Evolutionary conservation across 1,140 invertebrate genomes (phyloP).

Genomic region (Trichonephila clavipes): DNA sequence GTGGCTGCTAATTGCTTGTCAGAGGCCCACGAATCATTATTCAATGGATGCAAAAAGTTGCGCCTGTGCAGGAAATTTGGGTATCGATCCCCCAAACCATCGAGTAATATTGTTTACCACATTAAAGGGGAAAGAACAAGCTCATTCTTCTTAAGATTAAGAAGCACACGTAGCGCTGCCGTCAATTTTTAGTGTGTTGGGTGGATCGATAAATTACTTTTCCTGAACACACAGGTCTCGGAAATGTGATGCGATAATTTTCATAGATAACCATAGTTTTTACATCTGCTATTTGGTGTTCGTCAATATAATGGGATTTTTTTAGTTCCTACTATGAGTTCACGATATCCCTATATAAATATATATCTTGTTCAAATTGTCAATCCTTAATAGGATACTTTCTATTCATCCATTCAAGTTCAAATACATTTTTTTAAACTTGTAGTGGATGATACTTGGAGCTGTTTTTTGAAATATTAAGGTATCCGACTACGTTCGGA

Average conservation of each 20-base stretch:
- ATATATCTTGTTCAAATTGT: no score
- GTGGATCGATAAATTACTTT: background rate
- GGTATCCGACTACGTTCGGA: no score
- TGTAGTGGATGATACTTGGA: no score
- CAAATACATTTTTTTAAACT: no score
- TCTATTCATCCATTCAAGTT: no score
- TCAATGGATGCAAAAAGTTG: background rate
- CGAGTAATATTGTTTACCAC: background rate
- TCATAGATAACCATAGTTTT: background rate
- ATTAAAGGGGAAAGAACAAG: background rate
- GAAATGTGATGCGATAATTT: background rate
- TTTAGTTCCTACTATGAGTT: no score
- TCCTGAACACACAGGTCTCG: background rate
- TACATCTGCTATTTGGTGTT: background rate
- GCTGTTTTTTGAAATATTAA: no score
- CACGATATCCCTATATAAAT: no score
- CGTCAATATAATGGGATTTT: no score
- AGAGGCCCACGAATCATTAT: background rate
- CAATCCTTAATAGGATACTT: no score
- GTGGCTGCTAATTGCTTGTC: slow-evolving; percentile 25
- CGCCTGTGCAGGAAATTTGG: background rate
- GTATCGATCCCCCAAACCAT: background rate
- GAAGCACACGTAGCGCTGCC: background rate
- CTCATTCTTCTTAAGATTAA: background rate
- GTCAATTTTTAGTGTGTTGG: background rate